Evolutionary conservation across 2,888 invertebrate genomes (phyloP), one percentile per base, ranked within the genome.

Genomic region (Epistrophe grossulariae): DNA sequence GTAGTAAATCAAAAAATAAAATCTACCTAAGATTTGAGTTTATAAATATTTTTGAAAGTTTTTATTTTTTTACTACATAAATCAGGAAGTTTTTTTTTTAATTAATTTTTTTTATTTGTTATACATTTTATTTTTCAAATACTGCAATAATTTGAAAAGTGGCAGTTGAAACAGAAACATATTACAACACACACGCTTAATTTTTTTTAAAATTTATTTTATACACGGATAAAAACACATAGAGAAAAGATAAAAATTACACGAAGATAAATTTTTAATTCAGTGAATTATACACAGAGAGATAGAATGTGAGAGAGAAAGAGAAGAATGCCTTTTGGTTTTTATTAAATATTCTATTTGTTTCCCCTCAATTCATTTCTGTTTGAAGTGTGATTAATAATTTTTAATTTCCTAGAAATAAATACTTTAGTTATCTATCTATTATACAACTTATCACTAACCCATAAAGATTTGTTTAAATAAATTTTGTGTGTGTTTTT

Each of bases 371-470:
- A 57, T 79, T 84, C 45, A 35, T 76, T 45, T 79, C 38, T 74
- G 40, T 71, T 70, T 68, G 70, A 24, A 68, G 72, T 79, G 68
- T 83, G 68, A 55, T 70, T 84, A 70, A 59, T 66, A 52, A 78
- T 72, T 72, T 62, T 66, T 40, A 28, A 73, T 77, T 77, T 73
- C 81, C 84, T 84, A 84, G 60, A 80, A 80, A 72, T 84, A 35
- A 59, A 78, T 78, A 55, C 50, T 59, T 71, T 82, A 68, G 43
- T 74, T 70, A 79, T 82, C 85, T 85, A 85, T 85, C 82, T 85
- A 85, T 85, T 85, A 85, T 85, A 85, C 82, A 85, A 85, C 85
- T 85, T 85, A 85, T 85, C 85, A 85, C 85, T 85, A 85, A 85
- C 85, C 85, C 85, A 85, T 85, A 85, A 85, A 85, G 82, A 85